Conservation (phyloP, 2,797 vertebrate species). For the Pseudomugil tenellus region DNA sequence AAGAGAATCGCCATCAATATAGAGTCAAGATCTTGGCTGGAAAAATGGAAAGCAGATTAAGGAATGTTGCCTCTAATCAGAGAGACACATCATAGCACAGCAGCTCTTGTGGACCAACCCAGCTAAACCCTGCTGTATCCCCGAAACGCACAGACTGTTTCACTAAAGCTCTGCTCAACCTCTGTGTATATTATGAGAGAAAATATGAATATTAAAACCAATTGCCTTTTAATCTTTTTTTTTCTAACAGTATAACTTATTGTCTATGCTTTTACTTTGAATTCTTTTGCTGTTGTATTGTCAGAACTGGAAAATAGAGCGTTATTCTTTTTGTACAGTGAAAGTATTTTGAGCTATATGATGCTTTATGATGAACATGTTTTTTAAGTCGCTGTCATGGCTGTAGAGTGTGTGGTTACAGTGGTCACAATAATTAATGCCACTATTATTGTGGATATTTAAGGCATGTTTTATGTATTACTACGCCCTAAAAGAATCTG, state of each 20-base stretch:
- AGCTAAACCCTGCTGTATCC: slow-evolving; percentile 32
- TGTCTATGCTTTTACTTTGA: slow-evolving; percentile 62
- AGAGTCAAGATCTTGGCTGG: slow-evolving; percentile 21
- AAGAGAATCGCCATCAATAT: slow-evolving; percentile 17
- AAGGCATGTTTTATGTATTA: slow-evolving; percentile 47
- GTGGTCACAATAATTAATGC: slow-evolving; percentile 30
- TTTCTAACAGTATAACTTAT: slow-evolving; percentile 78
- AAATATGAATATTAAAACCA: slow-evolving; percentile 34
- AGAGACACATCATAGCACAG: slow-evolving; percentile 49
- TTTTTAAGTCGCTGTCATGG: slow-evolving; percentile 15
- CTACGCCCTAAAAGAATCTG: slow-evolving; percentile 38
- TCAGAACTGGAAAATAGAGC: slow-evolving; percentile 74
- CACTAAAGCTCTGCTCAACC: slow-evolving; percentile 22
- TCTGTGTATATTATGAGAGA: slow-evolving; percentile 40
- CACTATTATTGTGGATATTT: slow-evolving; percentile 45
- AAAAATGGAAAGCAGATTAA: slow-evolving; percentile 34
- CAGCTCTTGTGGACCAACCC: slow-evolving; percentile 43
- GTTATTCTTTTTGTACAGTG: slow-evolving; percentile 65
- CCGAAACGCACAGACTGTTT: slow-evolving; percentile 37
- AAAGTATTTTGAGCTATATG: slow-evolving; percentile 49
- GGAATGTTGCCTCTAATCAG: slow-evolving; percentile 47
- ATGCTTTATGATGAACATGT: slow-evolving; percentile 28
- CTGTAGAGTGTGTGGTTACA: slow-evolving; percentile 32
- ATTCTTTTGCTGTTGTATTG: slow-evolving; percentile 67
- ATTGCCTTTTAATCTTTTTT: slow-evolving; percentile 35